These are phyloP conservation scores for Porites australiensis DNA, from an alignment of 64 coral and sea anemone species.

Conservation along the genomic window DNA sequence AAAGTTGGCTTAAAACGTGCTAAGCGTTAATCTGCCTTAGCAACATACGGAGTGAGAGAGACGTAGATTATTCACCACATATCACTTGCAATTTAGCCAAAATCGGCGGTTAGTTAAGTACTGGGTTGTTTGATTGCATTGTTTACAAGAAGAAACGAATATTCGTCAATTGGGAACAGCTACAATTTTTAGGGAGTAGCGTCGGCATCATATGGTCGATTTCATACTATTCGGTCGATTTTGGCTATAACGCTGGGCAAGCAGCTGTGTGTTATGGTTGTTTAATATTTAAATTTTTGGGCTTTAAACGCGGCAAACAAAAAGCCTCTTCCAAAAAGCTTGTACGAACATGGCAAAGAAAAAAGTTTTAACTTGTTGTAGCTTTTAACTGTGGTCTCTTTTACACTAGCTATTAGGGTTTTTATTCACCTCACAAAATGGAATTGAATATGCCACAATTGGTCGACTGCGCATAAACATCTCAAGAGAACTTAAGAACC, in stretches of 20 bases:
- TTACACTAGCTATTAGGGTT: not conserved
- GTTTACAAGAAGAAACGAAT: not conserved
- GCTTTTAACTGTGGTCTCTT: not conserved
- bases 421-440: conserved; percentile 3
- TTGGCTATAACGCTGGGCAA: not conserved
- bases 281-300: conserved; percentile 66
- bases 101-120: not conserved
- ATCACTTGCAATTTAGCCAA: conserved; percentile 5
- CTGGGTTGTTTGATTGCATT: not conserved
- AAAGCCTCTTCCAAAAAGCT: conserved; percentile 3
- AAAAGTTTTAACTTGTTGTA: not conserved
- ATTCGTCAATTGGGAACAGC: not conserved
- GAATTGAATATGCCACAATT: conserved; percentile 16
- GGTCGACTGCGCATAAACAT: conserved; percentile 12
- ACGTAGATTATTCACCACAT: not conserved
- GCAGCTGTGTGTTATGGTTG: conserved; percentile 55
- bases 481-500: not conserved
- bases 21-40: conserved; percentile 17
- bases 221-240: conserved; percentile 17
- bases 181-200: not conserved
- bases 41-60: not conserved
- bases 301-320: conserved; percentile 40
- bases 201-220: not conserved
- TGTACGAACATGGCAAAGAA: not conserved
- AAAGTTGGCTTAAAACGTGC: conserved; percentile 5